Conservation (phyloP, 2,113 vertebrate species). For the Onychostruthus taczanowskii region DNA sequence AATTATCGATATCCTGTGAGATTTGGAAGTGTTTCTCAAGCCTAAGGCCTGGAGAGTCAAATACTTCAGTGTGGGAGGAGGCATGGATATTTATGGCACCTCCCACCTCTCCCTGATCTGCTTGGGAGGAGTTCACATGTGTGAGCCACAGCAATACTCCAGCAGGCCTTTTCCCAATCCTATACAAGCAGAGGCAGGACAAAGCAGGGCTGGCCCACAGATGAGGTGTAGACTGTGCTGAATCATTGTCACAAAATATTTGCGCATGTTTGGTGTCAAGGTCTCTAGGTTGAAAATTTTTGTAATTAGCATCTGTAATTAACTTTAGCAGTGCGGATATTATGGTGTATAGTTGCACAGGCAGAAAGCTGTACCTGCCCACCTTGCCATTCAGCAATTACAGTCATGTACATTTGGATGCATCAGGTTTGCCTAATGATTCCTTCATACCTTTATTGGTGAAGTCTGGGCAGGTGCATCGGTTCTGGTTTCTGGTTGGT, state of each 20-base stretch:
- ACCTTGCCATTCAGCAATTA: background rate
- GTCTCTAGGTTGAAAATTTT: background rate
- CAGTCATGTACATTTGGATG: background rate
- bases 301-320: background rate
- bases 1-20: background rate
- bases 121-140: background rate
- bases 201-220: background rate
- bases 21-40: background rate
- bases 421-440: background rate
- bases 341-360: background rate
- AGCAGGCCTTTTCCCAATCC: background rate
- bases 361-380: background rate
- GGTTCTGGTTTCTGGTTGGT: background rate
- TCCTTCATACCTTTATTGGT: background rate
- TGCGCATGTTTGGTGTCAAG: fast-evolving
- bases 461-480: background rate
- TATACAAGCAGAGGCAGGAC: background rate
- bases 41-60: background rate
- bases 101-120: background rate
- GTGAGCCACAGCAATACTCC: background rate
- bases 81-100: background rate
- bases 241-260: background rate
- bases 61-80: background rate
- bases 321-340: background rate
- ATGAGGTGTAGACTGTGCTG: background rate